Evolutionary conservation across 1,140 invertebrate species (phyloP), one percentile per base, ranked within the genome.

Genomic region (Drosophila tsacasi): DNA sequence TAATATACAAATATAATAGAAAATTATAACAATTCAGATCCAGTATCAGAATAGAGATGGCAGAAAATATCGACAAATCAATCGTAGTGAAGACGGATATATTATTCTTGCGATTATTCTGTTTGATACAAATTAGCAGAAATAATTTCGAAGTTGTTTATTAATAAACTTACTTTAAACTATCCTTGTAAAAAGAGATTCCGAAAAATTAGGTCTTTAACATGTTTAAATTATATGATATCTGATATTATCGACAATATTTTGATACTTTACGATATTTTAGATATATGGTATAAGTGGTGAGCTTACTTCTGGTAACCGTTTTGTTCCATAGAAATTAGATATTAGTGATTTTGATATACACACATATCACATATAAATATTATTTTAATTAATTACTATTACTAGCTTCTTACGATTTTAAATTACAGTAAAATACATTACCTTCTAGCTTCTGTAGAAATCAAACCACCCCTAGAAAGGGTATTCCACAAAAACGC

Each of bases 401-500:
- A 30, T 8, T 30, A 30, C 27, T 3, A 30, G 8, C 8, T 30
- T 30, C 8, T 1, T 32, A 32, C 9, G 30, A 9, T 32, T 32
- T 32, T 32, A 32, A 32, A 6, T 30, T 30, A 30, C 27, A 30
- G 1, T 12, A 35, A 35, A 4, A 1, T 32, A 32, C 32, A 32
- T 12, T 32, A 32, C 30, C 30, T 5, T 6, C 5, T 3, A 17
- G 15, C 4, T 15, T 49, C 5, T 10, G 17, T 44, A 13, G n/a
- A 54, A 32, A 21, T 35, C 13, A 0, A 21, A 27, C 2, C 23
- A 42, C 65, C 42, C 35, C 42, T 37, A 8, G 55, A 13, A n/a
- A 73, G 54, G 27, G 69, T 74, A 46, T 42, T n/a, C 6, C 23
- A 30, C 1, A 39, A 52, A 71, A 71, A 64, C 59, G 71, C 72